phyloP scores from a whole-genome alignment of 2,113 vertebrate species.

The Hyperopisus bebe region DNA sequence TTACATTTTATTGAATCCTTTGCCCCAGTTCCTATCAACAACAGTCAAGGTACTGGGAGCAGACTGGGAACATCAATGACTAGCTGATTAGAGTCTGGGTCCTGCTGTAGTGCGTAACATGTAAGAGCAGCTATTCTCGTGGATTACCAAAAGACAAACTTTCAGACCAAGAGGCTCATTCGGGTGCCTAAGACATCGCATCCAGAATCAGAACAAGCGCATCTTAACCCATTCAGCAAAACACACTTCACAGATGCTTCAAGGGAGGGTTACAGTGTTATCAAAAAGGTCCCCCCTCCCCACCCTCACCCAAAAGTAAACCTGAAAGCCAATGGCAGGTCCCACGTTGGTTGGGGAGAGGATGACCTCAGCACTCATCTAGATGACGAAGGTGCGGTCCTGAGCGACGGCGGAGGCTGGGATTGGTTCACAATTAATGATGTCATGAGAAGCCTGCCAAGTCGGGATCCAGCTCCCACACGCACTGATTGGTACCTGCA shows the following conservation, averaged over 20 bases:
- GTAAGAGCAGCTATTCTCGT: background rate
- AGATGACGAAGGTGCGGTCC: background rate
- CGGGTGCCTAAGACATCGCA: background rate
- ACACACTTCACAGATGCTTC: background rate
- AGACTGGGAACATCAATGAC: background rate
- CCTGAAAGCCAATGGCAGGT: background rate
- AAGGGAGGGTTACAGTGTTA: background rate
- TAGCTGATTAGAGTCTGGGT: background rate
- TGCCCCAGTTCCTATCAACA: background rate
- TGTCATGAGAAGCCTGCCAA: background rate
- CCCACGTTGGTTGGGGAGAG: background rate
- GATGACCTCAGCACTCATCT: background rate
- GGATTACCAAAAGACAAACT: background rate
- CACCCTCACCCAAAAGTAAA: no score
- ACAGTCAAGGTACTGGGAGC: background rate
- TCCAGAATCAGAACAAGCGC: background rate
- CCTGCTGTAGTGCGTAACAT: background rate
- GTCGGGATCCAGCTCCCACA: no score
- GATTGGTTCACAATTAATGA: background rate
- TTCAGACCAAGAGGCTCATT: background rate
- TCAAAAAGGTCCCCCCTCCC: background rate
- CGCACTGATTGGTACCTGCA: background rate
- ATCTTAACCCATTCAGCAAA: background rate
- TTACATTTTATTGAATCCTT: background rate
- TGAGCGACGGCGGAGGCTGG: background rate